Evolutionary conservation across 2,113 vertebrate species (phyloP), one percentile per base, ranked within the genome.

Genomic region (human (Homo sapiens)): DNA sequence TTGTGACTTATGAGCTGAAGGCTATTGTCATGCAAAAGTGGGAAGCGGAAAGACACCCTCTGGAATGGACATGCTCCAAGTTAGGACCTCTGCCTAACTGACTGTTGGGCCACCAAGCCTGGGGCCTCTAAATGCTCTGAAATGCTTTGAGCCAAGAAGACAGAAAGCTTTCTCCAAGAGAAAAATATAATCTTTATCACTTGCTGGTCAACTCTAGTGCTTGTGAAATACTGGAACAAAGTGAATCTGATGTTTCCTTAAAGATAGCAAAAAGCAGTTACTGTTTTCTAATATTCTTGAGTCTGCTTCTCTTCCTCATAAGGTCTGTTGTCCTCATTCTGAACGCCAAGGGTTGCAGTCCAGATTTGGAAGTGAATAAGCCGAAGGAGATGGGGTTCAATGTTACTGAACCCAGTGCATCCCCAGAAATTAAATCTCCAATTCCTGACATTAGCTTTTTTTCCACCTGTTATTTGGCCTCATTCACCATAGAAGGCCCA

Each of bases 271-370:
- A 90, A 97, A 97, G 61, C 35, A 4, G 1, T 91, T 86, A 76
- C 43, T 78, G 12, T 92, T 96, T 95, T 93, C 89, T 93, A 97
- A 88, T 78, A 93, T 76, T 86, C 59, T 82, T 91, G n/a, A 7
- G 12, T 79, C 43, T 43, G 81, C 20, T 93, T 72, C 55, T 66
- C 50, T 87, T 94, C 76, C 81, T 92, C 73, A 50, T 55, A 94
- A 92, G 66, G 73, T 66, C 55, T 84, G 84, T 17, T 61, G 70
- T 94, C 48, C 89, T 68, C 55, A 10, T n/a, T 73, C 66, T 93
- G 64, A 97, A 89, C 45, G 64, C 43, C 18, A 93, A 57, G 52
- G 22, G 30, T 7, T 73, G 30, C n/a, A 83, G 43, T 90, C n/a
- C 76, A 95, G 80, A 92, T 90, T 17, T 94, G 27, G 52, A 96